Evolutionary conservation across 2,888 invertebrate species (phyloP).

Genomic region (Aquatica leii): DNA sequence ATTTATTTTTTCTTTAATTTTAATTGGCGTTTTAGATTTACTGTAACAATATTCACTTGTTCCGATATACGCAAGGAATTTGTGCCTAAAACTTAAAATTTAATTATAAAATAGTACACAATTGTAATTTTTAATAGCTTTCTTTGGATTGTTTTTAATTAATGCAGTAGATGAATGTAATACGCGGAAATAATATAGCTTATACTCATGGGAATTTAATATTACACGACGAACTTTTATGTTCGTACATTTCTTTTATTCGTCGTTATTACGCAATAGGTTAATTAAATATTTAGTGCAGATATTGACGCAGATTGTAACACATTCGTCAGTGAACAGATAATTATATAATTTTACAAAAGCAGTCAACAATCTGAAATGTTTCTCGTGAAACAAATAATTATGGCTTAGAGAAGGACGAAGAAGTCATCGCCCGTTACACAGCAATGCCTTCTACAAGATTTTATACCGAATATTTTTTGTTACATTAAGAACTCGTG

Average conservation of each 20-base stretch:
- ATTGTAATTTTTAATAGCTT: too few species aligned
- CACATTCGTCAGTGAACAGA: constrained; percentile 19
- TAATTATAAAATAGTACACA: too few species aligned
- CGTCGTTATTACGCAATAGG: constrained; percentile 10
- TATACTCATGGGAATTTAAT: constrained; percentile 22
- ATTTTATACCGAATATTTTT: constrained; percentile 3
- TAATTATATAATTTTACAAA: constrained; percentile 25
- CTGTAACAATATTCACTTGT: too few species aligned
- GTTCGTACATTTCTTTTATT: constrained; percentile 12
- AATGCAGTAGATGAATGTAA: constrained; percentile 6
- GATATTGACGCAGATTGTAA: constrained; percentile 11
- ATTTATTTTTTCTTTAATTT: too few species aligned
- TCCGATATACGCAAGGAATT: too few species aligned
- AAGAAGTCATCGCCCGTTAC: constrained; percentile 30
- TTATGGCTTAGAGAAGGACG: constrained; percentile 7
- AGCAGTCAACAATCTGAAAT: constrained; percentile 22
- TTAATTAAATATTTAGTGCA: constrained; percentile 8
- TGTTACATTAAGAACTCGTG: neutral
- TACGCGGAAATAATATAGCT: constrained; percentile 11
- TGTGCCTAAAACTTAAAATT: neutral
- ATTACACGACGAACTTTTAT: constrained; percentile 8
- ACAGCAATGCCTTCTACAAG: constrained; percentile 18
- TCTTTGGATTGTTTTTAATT: neutral
- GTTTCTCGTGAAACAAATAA: constrained; percentile 23
- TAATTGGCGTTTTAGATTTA: too few species aligned